Evolutionary conservation across 2,113 vertebrate genomes (phyloP).

Genomic region (Tichodroma muraria): DNA sequence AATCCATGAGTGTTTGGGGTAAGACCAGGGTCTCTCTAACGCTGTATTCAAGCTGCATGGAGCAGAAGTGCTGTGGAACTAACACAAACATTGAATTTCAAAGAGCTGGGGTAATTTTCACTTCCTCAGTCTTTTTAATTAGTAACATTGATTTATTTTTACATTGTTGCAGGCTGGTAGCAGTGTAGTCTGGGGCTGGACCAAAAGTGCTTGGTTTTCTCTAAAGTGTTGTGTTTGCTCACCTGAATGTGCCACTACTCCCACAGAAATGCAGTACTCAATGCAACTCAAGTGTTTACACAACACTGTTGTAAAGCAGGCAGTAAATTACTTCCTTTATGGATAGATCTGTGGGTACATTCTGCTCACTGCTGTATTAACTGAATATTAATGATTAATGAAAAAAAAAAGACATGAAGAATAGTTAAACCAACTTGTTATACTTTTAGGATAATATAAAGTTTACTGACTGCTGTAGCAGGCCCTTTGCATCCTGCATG

Average conservation of each 20-base stretch:
- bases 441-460: background rate
- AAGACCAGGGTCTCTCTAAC: background rate
- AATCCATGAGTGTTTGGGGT: background rate
- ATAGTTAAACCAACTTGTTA: background rate
- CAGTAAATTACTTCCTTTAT: slow-evolving; percentile 31
- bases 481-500: background rate
- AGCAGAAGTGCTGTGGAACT: background rate
- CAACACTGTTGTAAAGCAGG: background rate
- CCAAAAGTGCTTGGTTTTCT: background rate
- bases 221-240: background rate
- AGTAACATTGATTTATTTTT: background rate
- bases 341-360: background rate
- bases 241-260: background rate
- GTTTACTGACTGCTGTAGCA: background rate
- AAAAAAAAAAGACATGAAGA: background rate
- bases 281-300: background rate
- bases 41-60: fast-evolving
- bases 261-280: background rate
- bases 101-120: background rate
- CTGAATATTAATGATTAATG: slow-evolving; percentile 7
- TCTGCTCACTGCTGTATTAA: background rate
- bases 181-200: background rate
- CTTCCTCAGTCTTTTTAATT: background rate
- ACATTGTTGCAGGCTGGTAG: background rate
- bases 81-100: background rate